Base-by-base conservation (phyloP, 2,888 invertebrate genomes). In the Melanostoma scalare region DNA sequence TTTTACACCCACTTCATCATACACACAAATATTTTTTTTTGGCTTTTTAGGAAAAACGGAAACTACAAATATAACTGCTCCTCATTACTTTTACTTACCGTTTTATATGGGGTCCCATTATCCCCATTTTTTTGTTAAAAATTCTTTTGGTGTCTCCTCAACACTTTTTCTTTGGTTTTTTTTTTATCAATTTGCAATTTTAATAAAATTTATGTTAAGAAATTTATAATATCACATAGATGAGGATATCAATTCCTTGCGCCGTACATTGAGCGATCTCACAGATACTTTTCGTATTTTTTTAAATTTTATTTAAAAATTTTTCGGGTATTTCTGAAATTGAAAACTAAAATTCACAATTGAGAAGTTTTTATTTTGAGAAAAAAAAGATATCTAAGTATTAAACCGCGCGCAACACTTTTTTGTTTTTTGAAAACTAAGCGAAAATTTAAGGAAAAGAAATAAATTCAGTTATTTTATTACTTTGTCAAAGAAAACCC, bases 81-180 rank as follows among this genome's bases (percentile, higher is more conserved):
- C 10, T 4, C 8, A 8, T 5, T 42, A 6, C 3, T 46, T 9
- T 61, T 55, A 89, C 90, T 89, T 88, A 91, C 91, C 91, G 90
- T 90, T 90, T 90, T 88, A 88, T 88, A 85, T 88, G 89, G 90
- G 91, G 91, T 89, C 88, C 89, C 91, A 91, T 91, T 56, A 87
- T 90, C 89, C 90, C 91, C 91, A 86, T 87, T 87, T 87, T 87
- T 86, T 86, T 87, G 87, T 86, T 76, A 78, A 60, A 74, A 73
- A 87, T 31, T 9, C 8, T 50, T 46, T 40, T 58, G 20, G 20
- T 20, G 20, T 30, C 55, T 38, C 56, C 42, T 10, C 55, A 75
- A 74, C 58, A 77, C 73, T 53, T 48, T 46, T 71, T 20, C 52
- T 48, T 53, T 42, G 38, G 20, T 44, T 35, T 42, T 46, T 35